Percentiles rank a stretch among this genome's conserved stretches.
These are phyloP conservation scores for Stomatorhinus ivindoensis DNA, from an alignment of 2,113 vertebrate species.

Conservation along the genomic window DNA sequence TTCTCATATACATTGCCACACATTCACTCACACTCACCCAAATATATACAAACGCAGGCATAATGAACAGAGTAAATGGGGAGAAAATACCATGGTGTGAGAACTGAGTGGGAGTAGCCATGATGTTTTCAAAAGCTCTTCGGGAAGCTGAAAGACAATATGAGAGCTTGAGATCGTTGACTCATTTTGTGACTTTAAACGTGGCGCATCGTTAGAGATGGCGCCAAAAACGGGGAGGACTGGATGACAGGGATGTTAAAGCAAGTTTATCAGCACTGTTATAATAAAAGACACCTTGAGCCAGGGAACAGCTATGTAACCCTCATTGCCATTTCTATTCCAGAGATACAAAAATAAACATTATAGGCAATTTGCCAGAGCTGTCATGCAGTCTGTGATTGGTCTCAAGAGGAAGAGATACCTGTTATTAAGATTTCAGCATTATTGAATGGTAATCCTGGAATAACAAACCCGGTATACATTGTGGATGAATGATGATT, in stretches of 20 bases:
- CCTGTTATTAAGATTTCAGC: neutral
- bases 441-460: neutral
- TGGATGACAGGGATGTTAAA: neutral
- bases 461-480: neutral
- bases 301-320: neutral
- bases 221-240: neutral
- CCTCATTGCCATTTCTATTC: neutral
- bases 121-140: neutral
- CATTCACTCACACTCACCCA: neutral
- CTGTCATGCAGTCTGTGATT: neutral
- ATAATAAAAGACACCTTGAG: neutral
- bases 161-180: neutral
- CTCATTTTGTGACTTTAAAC: slow-evolving; percentile 4
- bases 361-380: neutral
- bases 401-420: neutral
- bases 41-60: neutral
- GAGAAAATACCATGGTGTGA: neutral
- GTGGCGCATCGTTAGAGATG: neutral
- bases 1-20: neutral
- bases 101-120: neutral
- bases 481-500: neutral
- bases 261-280: slow-evolving; percentile 9
- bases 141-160: neutral
- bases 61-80: slow-evolving; percentile 2
- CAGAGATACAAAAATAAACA: neutral